Percentiles rank a stretch among this genome's conserved stretches.
These are phyloP conservation scores for Phacellophora camtschatica DNA, from an alignment of 30 jellyfish, hydroid and myxozoan genomes.

Conservation along the genomic window DNA sequence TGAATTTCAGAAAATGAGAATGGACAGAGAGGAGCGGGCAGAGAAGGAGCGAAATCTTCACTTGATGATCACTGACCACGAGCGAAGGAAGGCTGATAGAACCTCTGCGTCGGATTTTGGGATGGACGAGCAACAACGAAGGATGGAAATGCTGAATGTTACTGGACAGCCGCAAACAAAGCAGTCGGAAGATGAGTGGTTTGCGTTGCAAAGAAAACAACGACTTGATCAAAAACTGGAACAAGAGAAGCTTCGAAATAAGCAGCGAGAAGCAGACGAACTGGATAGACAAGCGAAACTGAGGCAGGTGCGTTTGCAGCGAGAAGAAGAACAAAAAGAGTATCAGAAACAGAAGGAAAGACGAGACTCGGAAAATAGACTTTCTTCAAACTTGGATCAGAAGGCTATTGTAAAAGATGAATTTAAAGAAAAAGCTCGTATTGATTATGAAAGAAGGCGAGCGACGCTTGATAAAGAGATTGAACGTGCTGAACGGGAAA, in stretches of 20 bases:
- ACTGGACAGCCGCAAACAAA: constrained; percentile 17
- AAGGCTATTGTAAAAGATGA: constrained; percentile 58
- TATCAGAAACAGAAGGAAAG: constrained; percentile 55
- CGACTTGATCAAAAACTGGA: constrained; percentile 66
- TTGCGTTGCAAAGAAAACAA: constrained; percentile 62
- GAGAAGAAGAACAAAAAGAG: constrained; percentile 78
- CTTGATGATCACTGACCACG: constrained; percentile 60
- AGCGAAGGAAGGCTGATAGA: background rate
- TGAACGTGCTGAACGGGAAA: constrained; percentile 46
- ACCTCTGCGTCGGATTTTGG: background rate
- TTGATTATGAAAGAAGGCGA: constrained; percentile 79
- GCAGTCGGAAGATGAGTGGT: constrained; percentile 62
- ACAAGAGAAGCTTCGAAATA: constrained; percentile 71
- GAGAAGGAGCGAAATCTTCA: constrained; percentile 65
- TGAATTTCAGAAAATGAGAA: constrained; percentile 15
- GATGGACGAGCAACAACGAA: constrained; percentile 28
- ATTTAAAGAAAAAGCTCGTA: constrained; percentile 62
- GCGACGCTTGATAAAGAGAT: constrained; percentile 73
- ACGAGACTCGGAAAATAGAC: background rate
- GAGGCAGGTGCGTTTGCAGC: constrained; percentile 47
- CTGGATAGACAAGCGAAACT: constrained; percentile 64
- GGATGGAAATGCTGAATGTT: constrained; percentile 6
- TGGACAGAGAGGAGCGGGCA: constrained; percentile 35
- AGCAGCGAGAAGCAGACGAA: constrained; percentile 66
- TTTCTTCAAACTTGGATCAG: background rate